phyloP scores from a whole-genome alignment of 2,888 invertebrate species.

The Dicyrtomina minuta region DNA sequence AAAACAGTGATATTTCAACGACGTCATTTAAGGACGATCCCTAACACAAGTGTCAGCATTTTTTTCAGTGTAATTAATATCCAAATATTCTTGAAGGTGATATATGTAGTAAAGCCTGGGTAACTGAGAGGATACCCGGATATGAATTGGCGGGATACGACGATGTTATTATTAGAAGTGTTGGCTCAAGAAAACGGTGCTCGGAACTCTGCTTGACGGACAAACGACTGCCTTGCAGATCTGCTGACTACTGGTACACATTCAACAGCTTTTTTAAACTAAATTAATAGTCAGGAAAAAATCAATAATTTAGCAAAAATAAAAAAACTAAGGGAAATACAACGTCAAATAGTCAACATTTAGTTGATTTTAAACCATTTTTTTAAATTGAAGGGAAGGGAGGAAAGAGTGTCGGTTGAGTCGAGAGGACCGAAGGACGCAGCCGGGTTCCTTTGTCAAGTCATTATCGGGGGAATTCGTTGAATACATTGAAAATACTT shows the following conservation, averaged over 20 bases:
- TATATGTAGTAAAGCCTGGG: constrained; percentile 55
- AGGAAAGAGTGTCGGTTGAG: constrained; percentile 67
- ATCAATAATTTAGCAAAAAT: not conserved
- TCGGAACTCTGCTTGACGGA: constrained; percentile 55
- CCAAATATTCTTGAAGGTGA: constrained; percentile 37
- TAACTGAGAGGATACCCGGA: constrained; percentile 54
- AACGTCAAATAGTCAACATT: not conserved
- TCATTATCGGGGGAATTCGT: constrained; percentile 61
- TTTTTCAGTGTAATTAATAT: not conserved
- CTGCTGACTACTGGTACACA: constrained; percentile 52
- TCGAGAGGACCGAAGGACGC: constrained; percentile 70
- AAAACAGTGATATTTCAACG: no score
- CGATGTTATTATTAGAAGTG: constrained; percentile 54
- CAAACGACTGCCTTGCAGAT: constrained; percentile 54
- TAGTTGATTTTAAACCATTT: no score
- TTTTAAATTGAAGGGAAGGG: constrained; percentile 53
- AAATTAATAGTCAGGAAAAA: not conserved
- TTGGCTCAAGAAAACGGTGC: constrained; percentile 54
- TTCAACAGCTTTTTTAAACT: not conserved
- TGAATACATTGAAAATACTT: constrained; percentile 82
- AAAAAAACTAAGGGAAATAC: not conserved
- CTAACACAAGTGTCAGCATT: no score
- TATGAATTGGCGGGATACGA: constrained; percentile 55
- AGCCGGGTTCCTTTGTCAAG: constrained; percentile 72
- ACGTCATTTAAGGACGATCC: no score